Evolutionary conservation across 1,140 invertebrate species (phyloP).

Genomic region (Pseudoatta argentina): DNA sequence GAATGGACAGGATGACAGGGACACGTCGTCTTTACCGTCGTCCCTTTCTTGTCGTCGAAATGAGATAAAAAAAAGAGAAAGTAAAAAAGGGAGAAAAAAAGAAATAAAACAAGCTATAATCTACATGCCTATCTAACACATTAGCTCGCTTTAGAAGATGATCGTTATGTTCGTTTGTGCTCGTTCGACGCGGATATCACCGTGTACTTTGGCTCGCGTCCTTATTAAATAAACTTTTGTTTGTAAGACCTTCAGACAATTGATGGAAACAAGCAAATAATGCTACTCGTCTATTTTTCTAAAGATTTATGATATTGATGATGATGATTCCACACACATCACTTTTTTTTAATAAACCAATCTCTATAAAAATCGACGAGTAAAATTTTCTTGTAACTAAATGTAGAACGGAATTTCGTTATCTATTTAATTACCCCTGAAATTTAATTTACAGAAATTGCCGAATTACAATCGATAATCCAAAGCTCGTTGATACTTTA

Average conservation of each 20-base stretch:
- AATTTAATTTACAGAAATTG: too few relatives aligned
- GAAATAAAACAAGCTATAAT: constrained; percentile 51
- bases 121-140: constrained; percentile 54
- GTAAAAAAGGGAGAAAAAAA: constrained; percentile 6
- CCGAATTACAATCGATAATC: background rate
- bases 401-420: background rate
- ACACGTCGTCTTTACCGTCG: constrained; percentile 74
- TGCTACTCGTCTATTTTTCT: background rate
- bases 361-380: too few relatives aligned
- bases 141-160: constrained; percentile 37
- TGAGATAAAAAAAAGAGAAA: constrained; percentile 33
- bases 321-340: background rate
- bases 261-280: background rate
- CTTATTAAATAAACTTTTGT: background rate
- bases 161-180: constrained; percentile 8
- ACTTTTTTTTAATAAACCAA: background rate
- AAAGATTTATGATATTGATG: background rate
- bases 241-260: background rate
- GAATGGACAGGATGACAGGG: constrained; percentile 79
- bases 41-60: constrained; percentile 65
- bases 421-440: background rate
- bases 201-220: background rate
- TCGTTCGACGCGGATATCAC: background rate
- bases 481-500: background rate
- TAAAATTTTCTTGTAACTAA: background rate